Evolutionary conservation across 2,797 vertebrate species (phyloP).

Genomic region (Platyrinchus mystaceus): DNA sequence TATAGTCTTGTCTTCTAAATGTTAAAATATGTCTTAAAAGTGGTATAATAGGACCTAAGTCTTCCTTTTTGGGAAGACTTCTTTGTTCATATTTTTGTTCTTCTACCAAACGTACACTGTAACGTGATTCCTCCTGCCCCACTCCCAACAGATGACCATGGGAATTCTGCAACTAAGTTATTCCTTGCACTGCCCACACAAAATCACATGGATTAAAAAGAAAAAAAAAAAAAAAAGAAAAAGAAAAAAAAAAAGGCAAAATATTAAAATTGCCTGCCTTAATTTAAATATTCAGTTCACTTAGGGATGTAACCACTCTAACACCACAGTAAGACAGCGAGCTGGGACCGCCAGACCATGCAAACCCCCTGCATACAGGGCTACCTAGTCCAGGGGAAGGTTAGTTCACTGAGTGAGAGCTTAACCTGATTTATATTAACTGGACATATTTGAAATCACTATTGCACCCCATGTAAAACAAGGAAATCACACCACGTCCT

Average conservation of each 20-base stretch:
- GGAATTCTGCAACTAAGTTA: not conserved
- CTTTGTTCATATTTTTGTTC: not conserved
- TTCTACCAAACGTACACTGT: not conserved
- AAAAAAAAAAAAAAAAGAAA: no score
- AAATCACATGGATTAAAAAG: not conserved
- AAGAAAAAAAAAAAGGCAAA: not conserved
- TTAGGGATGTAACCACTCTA: not conserved
- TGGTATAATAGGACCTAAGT: not conserved
- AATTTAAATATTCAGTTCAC: not conserved
- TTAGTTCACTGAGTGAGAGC: not conserved
- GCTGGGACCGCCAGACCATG: not conserved
- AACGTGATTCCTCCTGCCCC: not conserved
- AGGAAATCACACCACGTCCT: not conserved
- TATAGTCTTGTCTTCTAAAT: not conserved
- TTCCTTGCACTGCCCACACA: not conserved
- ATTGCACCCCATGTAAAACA: not conserved
- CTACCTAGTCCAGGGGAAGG: not conserved
- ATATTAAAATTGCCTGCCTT: not conserved
- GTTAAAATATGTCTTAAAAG: not conserved
- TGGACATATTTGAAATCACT: not conserved
- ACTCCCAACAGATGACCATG: not conserved
- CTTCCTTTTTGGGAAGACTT: not conserved
- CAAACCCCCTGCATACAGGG: not conserved
- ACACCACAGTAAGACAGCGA: not conserved
- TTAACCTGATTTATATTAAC: not conserved